phyloP scores from a whole-genome alignment of 2,888 invertebrate genomes.

The Chalcis sispes region DNA sequence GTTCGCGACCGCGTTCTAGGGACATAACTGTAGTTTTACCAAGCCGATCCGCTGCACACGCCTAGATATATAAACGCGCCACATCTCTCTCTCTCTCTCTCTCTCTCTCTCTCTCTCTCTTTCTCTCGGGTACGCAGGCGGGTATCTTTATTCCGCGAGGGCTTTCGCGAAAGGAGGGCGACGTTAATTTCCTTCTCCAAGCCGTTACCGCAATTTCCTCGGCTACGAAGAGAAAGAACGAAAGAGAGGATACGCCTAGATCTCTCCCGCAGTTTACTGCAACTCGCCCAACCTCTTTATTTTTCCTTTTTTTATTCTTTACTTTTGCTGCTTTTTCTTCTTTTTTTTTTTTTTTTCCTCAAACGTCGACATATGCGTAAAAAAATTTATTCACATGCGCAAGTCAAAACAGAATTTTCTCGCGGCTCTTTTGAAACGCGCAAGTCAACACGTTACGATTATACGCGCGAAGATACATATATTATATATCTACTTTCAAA shows the following conservation, averaged over 20 bases:
- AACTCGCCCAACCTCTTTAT: neutral
- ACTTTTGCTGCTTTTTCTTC: neutral
- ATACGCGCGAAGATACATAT: too few relatives aligned
- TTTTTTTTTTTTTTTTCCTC: too few relatives aligned
- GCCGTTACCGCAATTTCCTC: conserved; percentile 46
- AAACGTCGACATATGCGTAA: too few relatives aligned
- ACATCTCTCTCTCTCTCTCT: too few relatives aligned
- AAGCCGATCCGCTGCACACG: conserved; percentile 36
- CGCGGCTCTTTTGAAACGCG: too few relatives aligned
- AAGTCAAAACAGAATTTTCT: too few relatives aligned
- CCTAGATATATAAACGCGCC: too few relatives aligned
- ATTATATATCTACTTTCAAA: too few relatives aligned
- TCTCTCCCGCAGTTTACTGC: neutral
- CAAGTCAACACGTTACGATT: too few relatives aligned
- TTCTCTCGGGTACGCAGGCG: conserved; percentile 45
- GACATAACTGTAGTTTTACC: conserved; percentile 54
- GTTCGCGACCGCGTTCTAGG: conserved; percentile 34
- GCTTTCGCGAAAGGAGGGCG: conserved; percentile 61
- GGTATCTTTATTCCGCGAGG: conserved; percentile 60
- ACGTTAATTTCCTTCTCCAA: conserved; percentile 60
- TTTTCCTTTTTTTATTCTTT: neutral
- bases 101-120: too few relatives aligned
- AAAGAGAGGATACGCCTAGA: conserved; percentile 9
- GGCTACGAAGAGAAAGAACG: neutral
- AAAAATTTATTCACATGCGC: too few relatives aligned